phyloP scores from a whole-genome alignment of 92 coral and sea anemone species.

The Diadumene lineata region DNA sequence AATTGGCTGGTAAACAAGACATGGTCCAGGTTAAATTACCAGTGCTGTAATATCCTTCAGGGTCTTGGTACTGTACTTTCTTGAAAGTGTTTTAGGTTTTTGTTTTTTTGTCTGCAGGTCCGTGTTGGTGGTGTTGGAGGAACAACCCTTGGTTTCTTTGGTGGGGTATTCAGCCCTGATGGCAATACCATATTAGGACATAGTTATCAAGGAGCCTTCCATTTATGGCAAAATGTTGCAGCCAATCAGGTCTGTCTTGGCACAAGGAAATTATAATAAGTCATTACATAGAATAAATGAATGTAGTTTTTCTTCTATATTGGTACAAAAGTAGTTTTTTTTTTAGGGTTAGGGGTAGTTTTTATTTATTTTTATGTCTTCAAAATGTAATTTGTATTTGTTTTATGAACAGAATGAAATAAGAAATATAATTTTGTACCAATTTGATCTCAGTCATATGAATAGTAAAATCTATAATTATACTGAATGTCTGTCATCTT shows the following conservation, averaged over 20 bases:
- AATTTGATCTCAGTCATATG: too few relatives aligned
- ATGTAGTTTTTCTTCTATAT: too few relatives aligned
- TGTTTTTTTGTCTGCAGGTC: constrained; percentile 50
- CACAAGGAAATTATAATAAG: neutral
- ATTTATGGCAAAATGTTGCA: constrained; percentile 67
- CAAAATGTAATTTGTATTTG: too few relatives aligned
- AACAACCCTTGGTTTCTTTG: constrained; percentile 91
- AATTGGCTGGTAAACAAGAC: too few relatives aligned
- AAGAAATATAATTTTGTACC: too few relatives aligned
- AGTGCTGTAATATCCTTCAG: neutral
- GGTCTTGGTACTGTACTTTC: neutral
- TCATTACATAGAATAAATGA: neutral
- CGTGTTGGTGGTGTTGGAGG: constrained; percentile 99
- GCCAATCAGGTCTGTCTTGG: constrained; percentile 5
- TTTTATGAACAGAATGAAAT: too few relatives aligned
- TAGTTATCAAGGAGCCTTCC: constrained; percentile 93
- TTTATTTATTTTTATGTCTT: too few relatives aligned
- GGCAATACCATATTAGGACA: constrained; percentile 85
- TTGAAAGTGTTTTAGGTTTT: neutral
- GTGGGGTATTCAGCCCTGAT: constrained; percentile 86
- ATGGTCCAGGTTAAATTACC: too few relatives aligned
- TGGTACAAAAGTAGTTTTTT: too few relatives aligned
- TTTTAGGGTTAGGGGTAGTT: too few relatives aligned
- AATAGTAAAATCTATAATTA: too few relatives aligned
- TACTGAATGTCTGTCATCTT: too few relatives aligned